Conservation (phyloP, 1,140 invertebrate species). For the Vanessa tameamea region DNA sequence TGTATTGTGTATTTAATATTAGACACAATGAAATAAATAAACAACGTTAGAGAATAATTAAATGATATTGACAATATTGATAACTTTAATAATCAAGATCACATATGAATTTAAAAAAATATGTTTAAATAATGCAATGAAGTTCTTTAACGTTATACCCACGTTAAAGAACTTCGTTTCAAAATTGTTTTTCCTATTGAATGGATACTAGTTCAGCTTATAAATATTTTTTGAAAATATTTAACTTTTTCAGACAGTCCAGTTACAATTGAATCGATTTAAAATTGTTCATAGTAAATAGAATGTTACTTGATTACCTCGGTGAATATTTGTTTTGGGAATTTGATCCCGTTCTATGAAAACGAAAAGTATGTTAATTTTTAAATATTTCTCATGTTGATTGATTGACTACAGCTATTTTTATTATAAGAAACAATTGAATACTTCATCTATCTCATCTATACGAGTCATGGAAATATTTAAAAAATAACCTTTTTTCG, state of each 20-base stretch:
- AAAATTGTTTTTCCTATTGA: too few relatives aligned
- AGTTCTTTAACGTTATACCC: too few relatives aligned
- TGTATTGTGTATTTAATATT: too few relatives aligned
- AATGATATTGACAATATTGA: too few relatives aligned
- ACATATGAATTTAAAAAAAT: too few relatives aligned
- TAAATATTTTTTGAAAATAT: neutral
- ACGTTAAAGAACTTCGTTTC: too few relatives aligned
- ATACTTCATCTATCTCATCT: neutral
- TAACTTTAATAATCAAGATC: too few relatives aligned
- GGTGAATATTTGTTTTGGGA: neutral
- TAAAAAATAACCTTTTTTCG: too few relatives aligned
- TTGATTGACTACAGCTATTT: neutral
- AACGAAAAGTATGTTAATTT: slow-evolving; percentile 20
- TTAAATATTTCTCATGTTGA: slow-evolving; percentile 1
- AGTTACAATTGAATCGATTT: neutral
- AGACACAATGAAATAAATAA: too few relatives aligned
- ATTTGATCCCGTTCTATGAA: neutral
- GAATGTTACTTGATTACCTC: neutral
- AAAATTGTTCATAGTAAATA: neutral
- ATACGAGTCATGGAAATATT: neutral
- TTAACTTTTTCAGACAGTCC: neutral
- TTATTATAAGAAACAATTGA: neutral
- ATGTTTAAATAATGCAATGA: too few relatives aligned
- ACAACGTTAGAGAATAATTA: too few relatives aligned
- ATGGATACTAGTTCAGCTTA: too few relatives aligned